Percentiles rank a stretch among this genome's conserved stretches.
Conservation (phyloP, 2,888 invertebrate species). For the Tetragonisca angustula region DNA sequence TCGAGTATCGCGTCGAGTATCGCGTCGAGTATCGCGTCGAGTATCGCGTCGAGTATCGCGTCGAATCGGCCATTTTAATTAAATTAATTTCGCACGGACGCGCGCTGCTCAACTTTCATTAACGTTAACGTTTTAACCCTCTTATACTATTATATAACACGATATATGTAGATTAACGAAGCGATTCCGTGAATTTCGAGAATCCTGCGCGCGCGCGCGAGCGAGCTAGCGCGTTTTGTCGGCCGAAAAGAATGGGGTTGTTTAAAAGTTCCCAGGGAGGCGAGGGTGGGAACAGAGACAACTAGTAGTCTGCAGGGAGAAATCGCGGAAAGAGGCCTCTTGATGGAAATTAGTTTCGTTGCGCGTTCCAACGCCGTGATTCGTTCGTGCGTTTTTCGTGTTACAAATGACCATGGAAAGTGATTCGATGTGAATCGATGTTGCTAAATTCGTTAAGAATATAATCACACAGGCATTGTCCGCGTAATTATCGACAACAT, state of each 20-base stretch:
- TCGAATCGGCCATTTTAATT: slow-evolving; percentile 30
- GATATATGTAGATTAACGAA: slow-evolving; percentile 9
- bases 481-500: neutral
- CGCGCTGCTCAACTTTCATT: neutral
- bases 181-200: neutral
- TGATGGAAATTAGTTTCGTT: slow-evolving; percentile 43
- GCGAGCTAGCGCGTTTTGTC: neutral
- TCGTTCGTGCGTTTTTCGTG: neutral
- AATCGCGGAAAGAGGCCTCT: slow-evolving; percentile 13
- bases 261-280: slow-evolving; percentile 9
- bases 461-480: neutral
- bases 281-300: neutral
- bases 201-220: neutral
- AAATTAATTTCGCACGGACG: slow-evolving; percentile 24
- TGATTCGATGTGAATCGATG: neutral
- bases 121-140: neutral
- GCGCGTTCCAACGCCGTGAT: neutral
- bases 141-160: neutral
- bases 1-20: slow-evolving; percentile 1
- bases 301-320: slow-evolving; percentile 1
- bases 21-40: too few species aligned
- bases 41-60: slow-evolving; percentile 3
- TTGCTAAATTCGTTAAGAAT: neutral
- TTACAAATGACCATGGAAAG: neutral
- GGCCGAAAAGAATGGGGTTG: slow-evolving; percentile 19